These are phyloP conservation scores for Eulithis prunata DNA, from an alignment of 2,888 invertebrate species.

Conservation along the genomic window DNA sequence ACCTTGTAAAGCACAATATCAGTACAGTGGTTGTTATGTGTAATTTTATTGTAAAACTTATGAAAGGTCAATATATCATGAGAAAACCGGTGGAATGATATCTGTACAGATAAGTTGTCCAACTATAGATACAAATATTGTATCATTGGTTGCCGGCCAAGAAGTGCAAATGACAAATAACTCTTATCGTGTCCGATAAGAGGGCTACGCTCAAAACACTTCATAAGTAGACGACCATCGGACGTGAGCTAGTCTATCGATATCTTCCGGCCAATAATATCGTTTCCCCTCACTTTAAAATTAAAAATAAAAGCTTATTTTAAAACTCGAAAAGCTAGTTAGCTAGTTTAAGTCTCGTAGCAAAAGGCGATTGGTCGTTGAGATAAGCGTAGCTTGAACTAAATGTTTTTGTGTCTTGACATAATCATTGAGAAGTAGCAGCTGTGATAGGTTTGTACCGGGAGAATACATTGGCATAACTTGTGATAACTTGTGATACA, in stretches of 20 bases:
- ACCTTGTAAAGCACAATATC: no score
- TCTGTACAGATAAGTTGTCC: constrained; percentile 32
- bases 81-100: constrained; percentile 38
- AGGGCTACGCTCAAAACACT: constrained; percentile 60
- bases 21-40: no score
- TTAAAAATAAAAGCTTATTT: constrained; percentile 1
- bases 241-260: constrained; percentile 54
- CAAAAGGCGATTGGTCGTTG: background rate
- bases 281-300: constrained; percentile 16
- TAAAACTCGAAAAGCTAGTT: constrained; percentile 14
- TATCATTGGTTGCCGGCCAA: constrained; percentile 48
- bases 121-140: constrained; percentile 50
- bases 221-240: constrained; percentile 66
- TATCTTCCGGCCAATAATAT: constrained; percentile 28
- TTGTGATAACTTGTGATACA: background rate
- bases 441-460: background rate
- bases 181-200: constrained; percentile 76
- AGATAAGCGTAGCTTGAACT: background rate
- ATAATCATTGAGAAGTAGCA: no score
- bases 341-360: background rate
- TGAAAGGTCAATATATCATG: constrained; percentile 40
- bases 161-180: constrained; percentile 65
- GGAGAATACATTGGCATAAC: no score
- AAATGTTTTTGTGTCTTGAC: background rate
- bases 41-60: constrained; percentile 8